phyloP scores from a whole-genome alignment of 2,888 invertebrate genomes.

The Hemaris fuciformis region DNA sequence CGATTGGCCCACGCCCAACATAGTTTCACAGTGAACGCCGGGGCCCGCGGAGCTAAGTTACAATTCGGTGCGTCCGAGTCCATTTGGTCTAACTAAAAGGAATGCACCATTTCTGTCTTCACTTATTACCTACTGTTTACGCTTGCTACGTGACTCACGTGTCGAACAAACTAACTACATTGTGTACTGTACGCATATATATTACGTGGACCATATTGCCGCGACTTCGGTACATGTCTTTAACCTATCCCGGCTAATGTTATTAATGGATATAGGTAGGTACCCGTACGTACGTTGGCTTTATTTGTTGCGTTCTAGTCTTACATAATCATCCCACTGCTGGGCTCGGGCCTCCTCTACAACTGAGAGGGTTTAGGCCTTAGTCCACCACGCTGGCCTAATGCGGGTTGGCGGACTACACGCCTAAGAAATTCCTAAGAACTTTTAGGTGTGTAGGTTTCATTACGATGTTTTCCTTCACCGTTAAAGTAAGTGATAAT shows the following conservation, averaged over 20 bases:
- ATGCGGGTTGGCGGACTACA: no score
- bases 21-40: background rate
- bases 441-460: no score
- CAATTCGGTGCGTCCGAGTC: constrained; percentile 47
- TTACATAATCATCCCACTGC: no score
- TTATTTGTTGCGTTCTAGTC: no score
- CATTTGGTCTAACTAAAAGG: constrained; percentile 64
- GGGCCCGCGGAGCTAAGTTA: constrained; percentile 36
- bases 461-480: no score
- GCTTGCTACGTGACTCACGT: constrained; percentile 51
- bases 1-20: background rate
- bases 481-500: no score
- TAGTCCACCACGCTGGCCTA: no score
- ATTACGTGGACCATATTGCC: background rate
- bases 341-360: no score
- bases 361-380: no score
- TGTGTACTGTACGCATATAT: constrained; percentile 25
- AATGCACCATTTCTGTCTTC: constrained; percentile 65
- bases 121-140: constrained; percentile 68
- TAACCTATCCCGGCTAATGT: background rate
- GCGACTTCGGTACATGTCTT: background rate
- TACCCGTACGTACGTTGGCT: no score
- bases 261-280: no score
- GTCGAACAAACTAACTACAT: constrained; percentile 38
- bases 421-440: no score